These are phyloP conservation scores for Apomyelois bistriatella DNA, from an alignment of 2,888 invertebrate species.

Conservation along the genomic window DNA sequence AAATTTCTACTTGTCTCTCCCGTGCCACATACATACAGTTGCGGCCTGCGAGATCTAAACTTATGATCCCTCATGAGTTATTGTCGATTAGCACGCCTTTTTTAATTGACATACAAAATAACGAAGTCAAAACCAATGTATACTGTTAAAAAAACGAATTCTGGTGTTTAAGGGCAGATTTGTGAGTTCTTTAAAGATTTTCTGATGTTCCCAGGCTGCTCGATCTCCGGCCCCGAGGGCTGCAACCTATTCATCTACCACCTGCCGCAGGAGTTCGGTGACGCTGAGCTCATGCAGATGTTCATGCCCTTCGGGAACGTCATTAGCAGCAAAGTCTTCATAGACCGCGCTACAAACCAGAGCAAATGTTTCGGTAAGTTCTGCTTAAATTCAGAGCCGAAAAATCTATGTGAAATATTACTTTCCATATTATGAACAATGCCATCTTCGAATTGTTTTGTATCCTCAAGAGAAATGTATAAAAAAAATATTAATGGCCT, in stretches of 20 bases:
- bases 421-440: no score
- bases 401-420: no score
- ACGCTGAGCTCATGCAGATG: constrained; percentile 99
- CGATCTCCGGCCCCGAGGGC: constrained; percentile 98
- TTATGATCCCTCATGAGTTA: no score
- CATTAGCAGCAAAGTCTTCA: constrained; percentile 99
- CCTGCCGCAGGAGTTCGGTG: constrained; percentile 99
- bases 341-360: constrained; percentile 99
- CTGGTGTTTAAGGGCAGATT: constrained; percentile 65
- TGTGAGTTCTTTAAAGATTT: constrained; percentile 85
- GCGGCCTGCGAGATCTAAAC: no score
- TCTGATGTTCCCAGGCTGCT: constrained; percentile 91
- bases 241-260: constrained; percentile 99
- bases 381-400: neutral
- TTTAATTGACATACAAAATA: no score
- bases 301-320: constrained; percentile 99
- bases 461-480: no score
- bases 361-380: constrained; percentile 99
- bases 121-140: no score
- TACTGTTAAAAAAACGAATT: constrained; percentile 22
- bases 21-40: no score
- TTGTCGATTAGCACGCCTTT: no score
- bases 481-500: no score
- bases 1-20: no score
- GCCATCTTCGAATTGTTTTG: no score